Base-by-base conservation (phyloP, 1,140 invertebrate species). In the Diorhabda sublineata region DNA sequence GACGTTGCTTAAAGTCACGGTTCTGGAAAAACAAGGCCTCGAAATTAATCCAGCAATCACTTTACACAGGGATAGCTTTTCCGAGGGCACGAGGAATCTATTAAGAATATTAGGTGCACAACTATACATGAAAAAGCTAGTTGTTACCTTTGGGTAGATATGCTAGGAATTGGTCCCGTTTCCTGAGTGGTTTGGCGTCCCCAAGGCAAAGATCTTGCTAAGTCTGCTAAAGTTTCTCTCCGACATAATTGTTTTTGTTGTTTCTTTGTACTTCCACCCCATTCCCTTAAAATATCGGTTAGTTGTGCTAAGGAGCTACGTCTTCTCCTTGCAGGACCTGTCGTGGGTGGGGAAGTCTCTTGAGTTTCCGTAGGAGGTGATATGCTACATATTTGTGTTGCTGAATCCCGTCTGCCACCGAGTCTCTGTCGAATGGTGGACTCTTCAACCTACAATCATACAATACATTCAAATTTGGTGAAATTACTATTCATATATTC, bases 301-400 rank as follows among this genome's bases (percentile, higher is more conserved):
- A 96, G 83, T 82, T 95, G 93, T 3, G 94, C 93, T 63, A 95
- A 78, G 7, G 92, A 94, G 71, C 91, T 93, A 61, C 93, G 86
- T 7, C 93, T 85, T 3, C 93, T 86, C 45, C 91, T 85, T 61
- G 90, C 85, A 66, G 69, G 69, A 4, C 72, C 82, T 57, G 76
- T 76, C 69, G 79, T 84, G 78, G 85, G 88, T 58, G 84, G 87
- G 69, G 86, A 89, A 69, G 84, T 87, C 82, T 86, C 91, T 68
- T 85, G 83, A 2, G 83, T 83, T 71, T 90, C 88, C 63, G 85
- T 91, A 59, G 92, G 92, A 42, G 92, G 92, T 7, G 92, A 92
- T 41, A 91, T 90, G 74, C 89, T 89, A 64, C 90, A 91, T 73
- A 96, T 94, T 81, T 96, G 94, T 1, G 93, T 92, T 3, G 93